These are phyloP conservation scores for Parazoanthus atlanticus DNA, from an alignment of 92 coral and sea anemone species.

Conservation along the genomic window DNA sequence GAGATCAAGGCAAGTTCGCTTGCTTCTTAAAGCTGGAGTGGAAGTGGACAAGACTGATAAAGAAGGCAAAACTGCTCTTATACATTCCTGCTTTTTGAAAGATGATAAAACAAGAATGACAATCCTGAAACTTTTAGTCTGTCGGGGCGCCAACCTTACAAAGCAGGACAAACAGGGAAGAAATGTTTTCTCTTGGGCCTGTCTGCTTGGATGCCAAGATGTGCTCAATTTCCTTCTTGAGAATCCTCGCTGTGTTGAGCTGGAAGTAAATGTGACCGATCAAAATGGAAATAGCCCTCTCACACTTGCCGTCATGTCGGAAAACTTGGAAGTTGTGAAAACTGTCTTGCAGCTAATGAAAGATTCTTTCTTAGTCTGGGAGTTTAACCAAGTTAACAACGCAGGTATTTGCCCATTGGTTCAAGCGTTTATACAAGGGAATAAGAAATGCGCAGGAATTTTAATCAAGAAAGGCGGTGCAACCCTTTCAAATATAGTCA, in stretches of 20 bases:
- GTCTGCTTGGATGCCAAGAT: slow-evolving; percentile 63
- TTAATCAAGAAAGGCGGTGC: slow-evolving; percentile 67
- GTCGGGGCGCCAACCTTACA: slow-evolving; percentile 60
- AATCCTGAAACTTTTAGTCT: slow-evolving; percentile 57
- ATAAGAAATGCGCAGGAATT: slow-evolving; percentile 68
- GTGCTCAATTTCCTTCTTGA: slow-evolving; percentile 62
- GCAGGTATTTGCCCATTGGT: slow-evolving; percentile 82
- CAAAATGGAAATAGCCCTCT: slow-evolving; percentile 73
- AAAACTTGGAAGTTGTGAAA: slow-evolving; percentile 59
- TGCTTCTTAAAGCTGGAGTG: slow-evolving; percentile 78
- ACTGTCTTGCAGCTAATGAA: slow-evolving; percentile 51
- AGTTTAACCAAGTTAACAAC: slow-evolving; percentile 74
- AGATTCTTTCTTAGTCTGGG: slow-evolving; percentile 38
- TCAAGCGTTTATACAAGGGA: slow-evolving; percentile 72
- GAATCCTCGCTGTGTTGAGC: slow-evolving; percentile 52
- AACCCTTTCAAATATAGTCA: slow-evolving; percentile 64
- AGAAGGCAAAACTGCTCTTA: slow-evolving; percentile 76
- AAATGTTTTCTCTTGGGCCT: slow-evolving; percentile 74
- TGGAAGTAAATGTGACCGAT: slow-evolving; percentile 60
- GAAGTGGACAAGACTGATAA: slow-evolving; percentile 68
- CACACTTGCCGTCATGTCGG: slow-evolving; percentile 76
- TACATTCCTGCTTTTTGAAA: slow-evolving; percentile 74
- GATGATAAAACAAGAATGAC: slow-evolving; percentile 59
- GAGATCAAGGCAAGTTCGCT: slow-evolving; percentile 66
- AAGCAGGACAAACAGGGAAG: slow-evolving; percentile 71